Evolutionary conservation across 92 coral and sea anemone genomes (phyloP).

Genomic region (Isaurus tuberculatus): DNA sequence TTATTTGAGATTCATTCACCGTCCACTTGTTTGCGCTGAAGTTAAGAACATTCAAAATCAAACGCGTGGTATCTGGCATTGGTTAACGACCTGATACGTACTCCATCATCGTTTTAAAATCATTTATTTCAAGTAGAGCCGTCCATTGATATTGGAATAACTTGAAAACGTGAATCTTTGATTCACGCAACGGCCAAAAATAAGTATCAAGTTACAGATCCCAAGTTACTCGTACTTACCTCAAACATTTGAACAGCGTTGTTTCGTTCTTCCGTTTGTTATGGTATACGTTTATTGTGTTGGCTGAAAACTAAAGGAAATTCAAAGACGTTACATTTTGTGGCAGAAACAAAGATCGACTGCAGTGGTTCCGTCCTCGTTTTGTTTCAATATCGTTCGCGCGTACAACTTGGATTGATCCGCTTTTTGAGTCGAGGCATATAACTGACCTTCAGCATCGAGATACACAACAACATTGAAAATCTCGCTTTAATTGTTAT

Average conservation of each 20-base stretch:
- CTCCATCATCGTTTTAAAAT: conserved; percentile 1
- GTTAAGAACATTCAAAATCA: neutral
- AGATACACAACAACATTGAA: neutral
- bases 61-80: conserved; percentile 13
- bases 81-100: neutral
- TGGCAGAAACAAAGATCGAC: neutral
- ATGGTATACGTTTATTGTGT: neutral
- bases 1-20: neutral
- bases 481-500: neutral
- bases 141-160: neutral
- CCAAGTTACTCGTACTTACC: neutral
- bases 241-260: neutral
- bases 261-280: neutral
- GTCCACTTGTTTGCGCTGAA: neutral
- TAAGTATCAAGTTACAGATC: neutral
- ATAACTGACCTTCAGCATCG: neutral
- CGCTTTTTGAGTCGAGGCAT: neutral
- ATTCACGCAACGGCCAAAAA: neutral
- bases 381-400: conserved; percentile 14
- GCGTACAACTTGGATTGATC: neutral
- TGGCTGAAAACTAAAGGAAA: neutral
- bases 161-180: neutral
- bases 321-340: neutral
- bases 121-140: neutral
- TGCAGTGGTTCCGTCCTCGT: neutral